phyloP scores from a whole-genome alignment of 2,888 invertebrate genomes.

The Holacanthella duospinosa region DNA sequence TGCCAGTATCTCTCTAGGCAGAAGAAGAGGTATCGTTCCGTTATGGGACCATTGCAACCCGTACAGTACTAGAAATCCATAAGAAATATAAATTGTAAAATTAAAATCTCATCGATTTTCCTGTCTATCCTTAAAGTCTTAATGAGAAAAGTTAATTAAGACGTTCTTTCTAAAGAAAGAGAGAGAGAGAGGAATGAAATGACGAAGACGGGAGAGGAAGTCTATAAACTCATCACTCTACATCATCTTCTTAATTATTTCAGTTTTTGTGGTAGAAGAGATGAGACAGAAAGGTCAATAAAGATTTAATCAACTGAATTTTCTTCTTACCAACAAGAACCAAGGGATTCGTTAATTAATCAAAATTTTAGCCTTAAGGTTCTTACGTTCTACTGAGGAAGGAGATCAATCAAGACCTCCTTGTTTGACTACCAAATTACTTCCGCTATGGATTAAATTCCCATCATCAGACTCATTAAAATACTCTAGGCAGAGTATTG shows the following conservation, averaged over 20 bases:
- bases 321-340: background rate
- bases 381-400: background rate
- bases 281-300: conserved; percentile 1
- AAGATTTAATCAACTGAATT: conserved; percentile 4
- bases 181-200: background rate
- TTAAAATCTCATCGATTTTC: background rate
- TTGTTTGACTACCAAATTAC: conserved; percentile 6
- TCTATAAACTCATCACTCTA: background rate
- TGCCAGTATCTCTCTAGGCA: conserved; percentile 94
- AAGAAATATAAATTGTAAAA: background rate
- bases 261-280: background rate
- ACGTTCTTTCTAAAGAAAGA: background rate
- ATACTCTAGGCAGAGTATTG: background rate
- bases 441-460: background rate
- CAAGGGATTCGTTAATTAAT: conserved; percentile 1
- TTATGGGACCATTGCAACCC: conserved; percentile 69
- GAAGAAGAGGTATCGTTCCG: conserved; percentile 80
- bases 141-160: conserved; percentile 6
- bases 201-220: background rate
- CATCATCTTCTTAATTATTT: background rate
- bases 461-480: background rate
- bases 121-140: background rate
- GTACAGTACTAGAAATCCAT: conserved; percentile 2
- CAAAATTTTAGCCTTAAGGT: background rate
- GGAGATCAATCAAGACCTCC: conserved; percentile 3